Conservation (phyloP, 2,888 invertebrate genomes). For the Lordiphosa andalusiaca region DNA sequence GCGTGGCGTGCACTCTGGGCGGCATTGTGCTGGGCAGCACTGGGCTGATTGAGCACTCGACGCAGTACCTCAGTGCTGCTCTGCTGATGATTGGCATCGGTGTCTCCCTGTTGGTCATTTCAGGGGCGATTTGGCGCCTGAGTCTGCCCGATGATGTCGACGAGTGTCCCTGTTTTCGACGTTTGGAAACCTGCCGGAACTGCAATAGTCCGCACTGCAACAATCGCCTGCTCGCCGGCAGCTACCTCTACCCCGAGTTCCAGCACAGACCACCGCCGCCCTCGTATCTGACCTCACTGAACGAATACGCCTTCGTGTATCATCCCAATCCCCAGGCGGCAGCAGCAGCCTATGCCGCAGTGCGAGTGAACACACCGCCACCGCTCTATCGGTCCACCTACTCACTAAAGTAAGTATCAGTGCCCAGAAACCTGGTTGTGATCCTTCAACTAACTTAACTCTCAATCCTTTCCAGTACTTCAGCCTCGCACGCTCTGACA, state of each 20-base stretch:
- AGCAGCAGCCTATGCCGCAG: conserved; percentile 75
- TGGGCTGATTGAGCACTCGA: conserved; percentile 79
- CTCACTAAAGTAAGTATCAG: conserved; percentile 83
- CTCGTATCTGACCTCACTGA: conserved; percentile 97
- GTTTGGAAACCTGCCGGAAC: conserved; percentile 81
- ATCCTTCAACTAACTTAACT: neutral
- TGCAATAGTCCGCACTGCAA: conserved; percentile 85
- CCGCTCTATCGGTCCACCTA: conserved; percentile 95
- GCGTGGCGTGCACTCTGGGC: conserved; percentile 79
- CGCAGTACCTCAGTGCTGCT: conserved; percentile 79
- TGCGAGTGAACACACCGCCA: conserved; percentile 86
- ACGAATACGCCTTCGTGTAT: conserved; percentile 93
- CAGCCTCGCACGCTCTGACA: conserved; percentile 25
- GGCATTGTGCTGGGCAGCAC: conserved; percentile 79
- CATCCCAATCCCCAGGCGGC: conserved; percentile 79
- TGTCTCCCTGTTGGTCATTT: conserved; percentile 94
- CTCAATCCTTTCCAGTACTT: conserved; percentile 34
- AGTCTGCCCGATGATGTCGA: conserved; percentile 89
- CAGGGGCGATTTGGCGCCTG: conserved; percentile 95
- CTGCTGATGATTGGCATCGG: conserved; percentile 85
- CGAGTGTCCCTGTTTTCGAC: conserved; percentile 84
- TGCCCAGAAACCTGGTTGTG: neutral
- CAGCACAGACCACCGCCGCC: conserved; percentile 97
- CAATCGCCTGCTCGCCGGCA: conserved; percentile 89
- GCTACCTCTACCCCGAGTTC: conserved; percentile 96